A percentile compares a stretch with the other conserved stretches of the same genome.
phyloP scores from a whole-genome alignment of 2,113 vertebrate genomes.

The Zootoca vivipara region DNA sequence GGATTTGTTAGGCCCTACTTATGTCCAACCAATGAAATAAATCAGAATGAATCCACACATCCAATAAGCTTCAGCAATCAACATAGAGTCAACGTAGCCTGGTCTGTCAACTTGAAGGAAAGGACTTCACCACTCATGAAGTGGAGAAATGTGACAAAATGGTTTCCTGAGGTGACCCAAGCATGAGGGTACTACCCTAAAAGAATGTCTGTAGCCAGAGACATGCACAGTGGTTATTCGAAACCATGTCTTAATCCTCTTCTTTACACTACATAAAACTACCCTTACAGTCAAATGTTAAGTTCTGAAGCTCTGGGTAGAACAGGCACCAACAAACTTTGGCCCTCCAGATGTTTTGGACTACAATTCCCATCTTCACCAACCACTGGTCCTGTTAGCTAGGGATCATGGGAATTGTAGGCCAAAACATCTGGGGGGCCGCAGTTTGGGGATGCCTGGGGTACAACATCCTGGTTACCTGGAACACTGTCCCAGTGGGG shows the following conservation, averaged over 20 bases:
- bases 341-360: too few species aligned
- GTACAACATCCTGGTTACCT: too few species aligned
- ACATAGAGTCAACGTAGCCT: background rate
- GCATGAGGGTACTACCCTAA: background rate
- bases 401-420: too few species aligned
- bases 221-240: background rate
- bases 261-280: background rate
- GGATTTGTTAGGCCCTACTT: too few species aligned
- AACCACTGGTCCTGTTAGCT: too few species aligned
- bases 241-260: background rate
- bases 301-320: background rate
- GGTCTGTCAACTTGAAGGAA: background rate
- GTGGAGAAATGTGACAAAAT: too few species aligned
- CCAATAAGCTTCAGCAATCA: background rate
- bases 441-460: too few species aligned
- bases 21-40: background rate
- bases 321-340: too few species aligned
- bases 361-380: too few species aligned
- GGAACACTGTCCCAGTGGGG: too few species aligned
- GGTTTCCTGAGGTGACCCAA: background rate
- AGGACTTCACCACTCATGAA: background rate
- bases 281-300: background rate
- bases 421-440: too few species aligned
- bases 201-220: background rate
- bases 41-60: background rate